Evolutionary conservation across 2,113 vertebrate genomes (phyloP).

Genomic region (Melanostigma gelatinosum): DNA sequence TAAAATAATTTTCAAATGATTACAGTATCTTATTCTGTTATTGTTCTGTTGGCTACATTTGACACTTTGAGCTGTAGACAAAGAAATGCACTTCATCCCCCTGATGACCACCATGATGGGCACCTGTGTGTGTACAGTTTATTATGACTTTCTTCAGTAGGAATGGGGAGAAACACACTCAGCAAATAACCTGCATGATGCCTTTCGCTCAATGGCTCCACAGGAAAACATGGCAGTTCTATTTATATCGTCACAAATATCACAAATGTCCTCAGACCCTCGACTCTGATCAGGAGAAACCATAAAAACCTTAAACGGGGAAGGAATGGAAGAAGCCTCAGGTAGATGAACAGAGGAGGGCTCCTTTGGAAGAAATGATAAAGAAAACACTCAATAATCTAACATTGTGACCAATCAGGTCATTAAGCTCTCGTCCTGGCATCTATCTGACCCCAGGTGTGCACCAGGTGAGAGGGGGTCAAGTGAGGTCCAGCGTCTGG

Average conservation of each 20-base stretch:
- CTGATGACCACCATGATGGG: neutral
- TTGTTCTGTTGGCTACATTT: neutral
- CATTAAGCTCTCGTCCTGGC: neutral
- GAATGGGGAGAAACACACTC: neutral
- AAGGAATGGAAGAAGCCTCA: neutral
- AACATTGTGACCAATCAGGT: neutral
- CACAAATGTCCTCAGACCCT: neutral
- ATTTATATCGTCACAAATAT: neutral
- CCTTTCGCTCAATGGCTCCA: no score
- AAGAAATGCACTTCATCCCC: neutral
- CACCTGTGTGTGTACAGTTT: neutral
- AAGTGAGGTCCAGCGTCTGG: conserved; percentile 73
- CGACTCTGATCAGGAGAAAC: neutral
- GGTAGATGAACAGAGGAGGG: neutral
- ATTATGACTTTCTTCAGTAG: neutral
- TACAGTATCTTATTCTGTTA: neutral
- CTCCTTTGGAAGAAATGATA: neutral
- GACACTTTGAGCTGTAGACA: neutral
- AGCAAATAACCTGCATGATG: neutral
- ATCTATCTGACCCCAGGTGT: conserved; percentile 54
- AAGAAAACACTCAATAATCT: neutral
- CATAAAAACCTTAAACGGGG: neutral
- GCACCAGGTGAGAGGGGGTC: conserved; percentile 56
- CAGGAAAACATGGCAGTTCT: neutral
- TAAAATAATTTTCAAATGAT: no score